Evolutionary conservation across 2,113 vertebrate genomes (phyloP).

Genomic region (Oreochromis niloticus): DNA sequence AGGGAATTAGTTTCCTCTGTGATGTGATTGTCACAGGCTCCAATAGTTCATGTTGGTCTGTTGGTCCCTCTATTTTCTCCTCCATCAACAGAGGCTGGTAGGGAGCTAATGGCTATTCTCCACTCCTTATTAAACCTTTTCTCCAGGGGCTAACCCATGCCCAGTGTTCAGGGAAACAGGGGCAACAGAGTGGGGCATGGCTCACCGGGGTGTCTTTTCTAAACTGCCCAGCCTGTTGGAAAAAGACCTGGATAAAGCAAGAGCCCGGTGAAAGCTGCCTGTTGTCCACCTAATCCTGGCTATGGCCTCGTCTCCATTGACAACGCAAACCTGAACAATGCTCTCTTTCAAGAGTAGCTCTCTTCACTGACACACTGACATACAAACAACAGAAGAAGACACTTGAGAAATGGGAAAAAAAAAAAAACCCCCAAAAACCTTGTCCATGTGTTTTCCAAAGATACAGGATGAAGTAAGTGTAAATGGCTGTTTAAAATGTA

Average conservation of each 20-base stretch:
- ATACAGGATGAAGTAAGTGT: conserved; percentile 22
- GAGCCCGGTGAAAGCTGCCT: conserved; percentile 60
- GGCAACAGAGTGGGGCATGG: conserved; percentile 44
- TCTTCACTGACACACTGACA: conserved; percentile 57
- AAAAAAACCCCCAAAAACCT: background rate
- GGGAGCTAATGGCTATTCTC: conserved; percentile 65
- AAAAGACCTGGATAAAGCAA: conserved; percentile 64
- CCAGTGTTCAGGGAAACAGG: conserved; percentile 52
- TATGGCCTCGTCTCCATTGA: conserved; percentile 59
- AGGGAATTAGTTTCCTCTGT: conserved; percentile 39
- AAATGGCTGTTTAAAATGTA: conserved; percentile 4
- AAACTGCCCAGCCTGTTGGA: conserved; percentile 48
- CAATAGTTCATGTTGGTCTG: conserved; percentile 35
- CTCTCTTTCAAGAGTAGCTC: conserved; percentile 61
- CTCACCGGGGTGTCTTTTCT: conserved; percentile 64
- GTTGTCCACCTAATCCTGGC: conserved; percentile 68
- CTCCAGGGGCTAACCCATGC: conserved; percentile 50
- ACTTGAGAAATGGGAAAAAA: conserved; percentile 20
- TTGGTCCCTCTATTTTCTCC: conserved; percentile 48
- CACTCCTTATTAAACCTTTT: conserved; percentile 65
- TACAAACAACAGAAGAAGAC: conserved; percentile 46
- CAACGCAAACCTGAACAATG: conserved; percentile 56
- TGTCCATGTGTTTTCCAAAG: conserved; percentile 27
- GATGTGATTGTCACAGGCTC: conserved; percentile 48
- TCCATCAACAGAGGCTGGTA: conserved; percentile 53